Conservation (phyloP, 2,113 vertebrate genomes). For the Phalacrocorax pelagicus region DNA sequence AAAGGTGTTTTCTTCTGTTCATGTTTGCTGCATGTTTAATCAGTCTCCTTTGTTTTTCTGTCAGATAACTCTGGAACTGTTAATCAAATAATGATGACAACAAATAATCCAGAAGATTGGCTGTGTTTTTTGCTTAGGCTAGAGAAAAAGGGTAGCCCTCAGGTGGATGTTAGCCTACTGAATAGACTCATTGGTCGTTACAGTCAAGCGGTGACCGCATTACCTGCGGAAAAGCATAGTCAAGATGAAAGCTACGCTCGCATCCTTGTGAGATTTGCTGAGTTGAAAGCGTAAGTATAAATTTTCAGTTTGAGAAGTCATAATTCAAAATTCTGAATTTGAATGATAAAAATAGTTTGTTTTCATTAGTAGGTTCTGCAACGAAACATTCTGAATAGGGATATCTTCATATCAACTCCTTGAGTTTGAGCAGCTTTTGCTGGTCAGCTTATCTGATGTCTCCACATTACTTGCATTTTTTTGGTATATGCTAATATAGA, state of each 20-base stretch:
- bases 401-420: neutral
- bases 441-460: neutral
- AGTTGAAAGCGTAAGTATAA: slow-evolving; percentile 89
- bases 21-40: neutral
- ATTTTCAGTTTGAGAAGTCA: neutral
- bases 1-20: neutral
- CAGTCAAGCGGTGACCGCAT: slow-evolving; percentile 83
- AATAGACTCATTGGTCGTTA: slow-evolving; percentile 89
- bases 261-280: slow-evolving; percentile 92
- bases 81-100: slow-evolving; percentile 81
- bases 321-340: neutral
- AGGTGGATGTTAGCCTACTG: slow-evolving; percentile 77
- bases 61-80: slow-evolving; percentile 87
- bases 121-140: slow-evolving; percentile 81
- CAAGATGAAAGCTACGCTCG: slow-evolving; percentile 88
- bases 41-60: neutral
- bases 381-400: neutral
- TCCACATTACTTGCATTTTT: neutral
- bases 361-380: neutral
- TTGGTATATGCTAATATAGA: neutral
- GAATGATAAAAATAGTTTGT: neutral
- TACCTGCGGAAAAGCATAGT: slow-evolving; percentile 86
- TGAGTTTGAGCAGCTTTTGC: neutral
- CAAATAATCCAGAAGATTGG: slow-evolving; percentile 88
- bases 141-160: slow-evolving; percentile 84